A percentile compares a stretch with the other conserved stretches of the same genome.
Evolutionary conservation across 2,888 invertebrate species (phyloP).

Genomic region (Hydroisotoma schaefferi): DNA sequence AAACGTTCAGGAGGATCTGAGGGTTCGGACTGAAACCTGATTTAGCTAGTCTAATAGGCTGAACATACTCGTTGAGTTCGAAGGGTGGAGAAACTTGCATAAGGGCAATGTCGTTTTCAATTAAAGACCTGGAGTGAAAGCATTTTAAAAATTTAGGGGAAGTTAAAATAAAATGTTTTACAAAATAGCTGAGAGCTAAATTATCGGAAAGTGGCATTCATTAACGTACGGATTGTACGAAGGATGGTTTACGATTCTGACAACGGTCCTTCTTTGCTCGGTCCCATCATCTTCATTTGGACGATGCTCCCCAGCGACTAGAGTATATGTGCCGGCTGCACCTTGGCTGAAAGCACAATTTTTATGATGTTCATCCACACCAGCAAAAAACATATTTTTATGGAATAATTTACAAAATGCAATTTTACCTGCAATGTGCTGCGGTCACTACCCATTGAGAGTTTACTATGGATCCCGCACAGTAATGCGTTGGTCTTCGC

Average conservation of each 20-base stretch:
- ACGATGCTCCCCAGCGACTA: constrained; percentile 35
- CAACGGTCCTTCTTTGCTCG: constrained; percentile 28
- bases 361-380: no score
- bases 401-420: no score
- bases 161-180: no score
- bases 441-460: constrained; percentile 30
- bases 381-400: neutral
- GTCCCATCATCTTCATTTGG: constrained; percentile 19
- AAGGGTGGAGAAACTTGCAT: constrained; percentile 33
- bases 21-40: constrained; percentile 10
- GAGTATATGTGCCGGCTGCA: neutral
- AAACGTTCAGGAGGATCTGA: no score
- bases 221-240: constrained; percentile 23
- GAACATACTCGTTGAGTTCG: constrained; percentile 22
- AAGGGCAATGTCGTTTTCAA: constrained; percentile 46
- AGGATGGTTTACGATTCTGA: constrained; percentile 22
- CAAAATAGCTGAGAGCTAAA: no score
- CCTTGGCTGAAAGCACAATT: no score
- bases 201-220: neutral
- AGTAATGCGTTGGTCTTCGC: constrained; percentile 22
- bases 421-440: constrained; percentile 39
- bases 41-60: constrained; percentile 34
- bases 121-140: neutral
- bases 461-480: constrained; percentile 27
- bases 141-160: no score